Evolutionary conservation across 2,113 vertebrate species (phyloP).

Genomic region (Orthonyx spaldingii): DNA sequence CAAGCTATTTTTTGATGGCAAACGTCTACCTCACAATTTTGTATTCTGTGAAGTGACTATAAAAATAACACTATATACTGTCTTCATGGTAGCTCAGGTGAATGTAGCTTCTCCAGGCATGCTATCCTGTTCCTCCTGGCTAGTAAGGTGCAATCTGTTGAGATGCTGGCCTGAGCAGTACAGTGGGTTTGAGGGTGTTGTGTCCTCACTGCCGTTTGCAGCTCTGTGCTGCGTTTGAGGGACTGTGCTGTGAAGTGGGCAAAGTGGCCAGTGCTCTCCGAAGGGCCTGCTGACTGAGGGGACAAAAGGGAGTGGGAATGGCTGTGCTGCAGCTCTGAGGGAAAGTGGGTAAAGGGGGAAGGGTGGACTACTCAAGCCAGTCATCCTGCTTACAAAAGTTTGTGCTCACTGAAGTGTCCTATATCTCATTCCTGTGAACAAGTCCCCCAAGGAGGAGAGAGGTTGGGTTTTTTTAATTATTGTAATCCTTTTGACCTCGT

Average conservation of each 20-base stretch:
- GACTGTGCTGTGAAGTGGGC: background rate
- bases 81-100: background rate
- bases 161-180: background rate
- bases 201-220: background rate
- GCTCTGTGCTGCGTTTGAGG: fast-evolving
- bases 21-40: background rate
- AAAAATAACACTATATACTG: background rate
- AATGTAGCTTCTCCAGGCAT: background rate
- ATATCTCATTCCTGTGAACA: slow-evolving; percentile 26
- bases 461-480: background rate
- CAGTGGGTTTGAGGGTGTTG: background rate
- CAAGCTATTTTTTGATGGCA: background rate
- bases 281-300: background rate
- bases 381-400: slow-evolving; percentile 7
- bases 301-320: background rate
- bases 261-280: background rate
- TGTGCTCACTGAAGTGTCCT: slow-evolving; percentile 52
- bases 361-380: background rate
- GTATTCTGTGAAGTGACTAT: background rate
- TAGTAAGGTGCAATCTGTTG: background rate
- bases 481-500: slow-evolving; percentile 50
- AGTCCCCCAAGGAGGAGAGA: slow-evolving; percentile 3
- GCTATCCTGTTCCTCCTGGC: background rate
- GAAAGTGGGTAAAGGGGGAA: background rate
- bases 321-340: background rate